Conservation (phyloP, 2,113 vertebrate species). For the Hippocampus comes region DNA sequence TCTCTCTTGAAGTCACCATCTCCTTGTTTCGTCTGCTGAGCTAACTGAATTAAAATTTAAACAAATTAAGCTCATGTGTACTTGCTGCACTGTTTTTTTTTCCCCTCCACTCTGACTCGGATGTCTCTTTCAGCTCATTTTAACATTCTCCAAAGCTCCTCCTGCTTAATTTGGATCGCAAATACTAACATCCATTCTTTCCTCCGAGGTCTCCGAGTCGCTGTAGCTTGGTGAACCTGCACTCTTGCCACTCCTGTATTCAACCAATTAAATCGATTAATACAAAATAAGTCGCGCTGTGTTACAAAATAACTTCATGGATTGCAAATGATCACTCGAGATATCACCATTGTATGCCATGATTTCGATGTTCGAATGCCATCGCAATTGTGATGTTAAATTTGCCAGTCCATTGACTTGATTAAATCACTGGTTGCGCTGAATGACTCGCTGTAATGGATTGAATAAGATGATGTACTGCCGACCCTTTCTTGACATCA, state of each 20-base stretch:
- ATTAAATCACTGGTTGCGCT: neutral
- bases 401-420: neutral
- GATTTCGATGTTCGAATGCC: neutral
- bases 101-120: constrained; percentile 21
- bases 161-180: constrained; percentile 28
- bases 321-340: neutral
- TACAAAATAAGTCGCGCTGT: neutral
- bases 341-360: neutral
- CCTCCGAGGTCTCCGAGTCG: neutral
- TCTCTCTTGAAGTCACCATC: constrained; percentile 34
- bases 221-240: neutral
- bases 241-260: neutral
- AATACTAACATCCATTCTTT: constrained; percentile 35
- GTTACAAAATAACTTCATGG: neutral
- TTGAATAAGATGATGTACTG: neutral
- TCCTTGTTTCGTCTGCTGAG: constrained; percentile 32
- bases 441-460: neutral
- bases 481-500: neutral
- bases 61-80: constrained; percentile 39
- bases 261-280: neutral
- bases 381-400: neutral
- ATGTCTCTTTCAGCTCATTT: constrained; percentile 20
- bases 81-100: constrained; percentile 11
- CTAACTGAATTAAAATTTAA: constrained; percentile 53
- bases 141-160: constrained; percentile 26